Conservation (phyloP, 1,140 invertebrate species). For the Heliconius himera region DNA sequence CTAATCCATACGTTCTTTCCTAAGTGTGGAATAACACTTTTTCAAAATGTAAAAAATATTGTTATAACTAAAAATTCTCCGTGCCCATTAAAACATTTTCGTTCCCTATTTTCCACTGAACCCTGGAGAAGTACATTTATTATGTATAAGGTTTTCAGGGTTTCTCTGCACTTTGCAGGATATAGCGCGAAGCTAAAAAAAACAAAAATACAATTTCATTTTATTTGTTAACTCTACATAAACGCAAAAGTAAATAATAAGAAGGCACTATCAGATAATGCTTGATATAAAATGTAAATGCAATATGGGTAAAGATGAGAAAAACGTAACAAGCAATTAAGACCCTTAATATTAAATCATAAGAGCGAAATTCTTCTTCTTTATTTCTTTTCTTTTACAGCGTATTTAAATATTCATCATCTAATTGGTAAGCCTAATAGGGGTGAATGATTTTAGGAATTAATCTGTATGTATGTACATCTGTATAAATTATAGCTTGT, state of each 20-base stretch:
- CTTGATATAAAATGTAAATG: background rate
- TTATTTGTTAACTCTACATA: background rate
- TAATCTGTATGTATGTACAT: background rate
- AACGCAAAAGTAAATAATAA: background rate
- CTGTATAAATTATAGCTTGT: background rate
- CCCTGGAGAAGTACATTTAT: background rate
- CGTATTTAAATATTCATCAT: background rate
- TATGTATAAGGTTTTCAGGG: background rate
- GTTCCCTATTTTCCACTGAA: too few relatives aligned
- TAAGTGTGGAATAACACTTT: too few relatives aligned
- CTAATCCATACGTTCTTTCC: too few relatives aligned
- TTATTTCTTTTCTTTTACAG: background rate
- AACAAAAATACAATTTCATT: background rate
- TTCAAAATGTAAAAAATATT: too few relatives aligned
- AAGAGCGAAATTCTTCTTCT: background rate
- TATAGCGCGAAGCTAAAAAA: background rate
- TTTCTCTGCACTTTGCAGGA: too few relatives aligned
- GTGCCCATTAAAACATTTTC: too few relatives aligned
- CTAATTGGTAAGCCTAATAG: background rate
- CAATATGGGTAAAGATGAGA: background rate
- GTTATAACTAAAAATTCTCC: too few relatives aligned
- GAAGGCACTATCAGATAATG: background rate
- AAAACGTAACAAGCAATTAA: background rate
- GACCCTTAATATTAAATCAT: background rate
- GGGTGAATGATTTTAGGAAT: background rate